A percentile compares a stretch with the other conserved stretches of the same genome.
Evolutionary conservation across 2,797 vertebrate species (phyloP).

Genomic region (Halcyon leucocephala): DNA sequence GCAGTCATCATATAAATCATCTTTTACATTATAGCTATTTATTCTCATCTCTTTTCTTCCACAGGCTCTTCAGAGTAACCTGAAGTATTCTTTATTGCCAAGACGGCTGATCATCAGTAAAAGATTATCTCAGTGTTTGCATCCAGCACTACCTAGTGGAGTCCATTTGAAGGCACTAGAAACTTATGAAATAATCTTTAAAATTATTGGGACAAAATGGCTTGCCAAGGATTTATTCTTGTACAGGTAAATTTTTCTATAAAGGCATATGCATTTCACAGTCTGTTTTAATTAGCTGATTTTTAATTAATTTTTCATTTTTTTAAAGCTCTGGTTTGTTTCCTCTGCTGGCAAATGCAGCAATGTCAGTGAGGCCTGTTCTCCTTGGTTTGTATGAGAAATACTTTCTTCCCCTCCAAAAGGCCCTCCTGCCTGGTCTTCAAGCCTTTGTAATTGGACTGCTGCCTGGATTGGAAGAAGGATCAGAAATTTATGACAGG

Average conservation of each 20-base stretch:
- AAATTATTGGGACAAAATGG: constrained; percentile 98
- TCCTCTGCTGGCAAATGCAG: constrained; percentile 91
- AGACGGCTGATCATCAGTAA: constrained; percentile 93
- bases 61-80: constrained; percentile 96
- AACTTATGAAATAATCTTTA: constrained; percentile 97
- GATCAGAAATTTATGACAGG: constrained; percentile 96
- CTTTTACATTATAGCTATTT: background rate
- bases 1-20: background rate
- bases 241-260: constrained; percentile 86
- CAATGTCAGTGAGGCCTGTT: constrained; percentile 94
- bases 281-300: background rate
- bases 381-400: constrained; percentile 93
- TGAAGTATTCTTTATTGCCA: constrained; percentile 93
- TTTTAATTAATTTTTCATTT: background rate
- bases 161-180: constrained; percentile 98
- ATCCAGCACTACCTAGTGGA: constrained; percentile 95
- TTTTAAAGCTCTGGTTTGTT: constrained; percentile 89
- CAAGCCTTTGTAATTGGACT: constrained; percentile 95
- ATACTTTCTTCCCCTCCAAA: constrained; percentile 96
- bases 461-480: constrained; percentile 95
- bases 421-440: constrained; percentile 92
- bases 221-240: constrained; percentile 96
- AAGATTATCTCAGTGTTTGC: constrained; percentile 94
- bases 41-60: background rate
- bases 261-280: background rate